phyloP scores from a whole-genome alignment of 2,888 invertebrate genomes.

The Tineola bisselliella region DNA sequence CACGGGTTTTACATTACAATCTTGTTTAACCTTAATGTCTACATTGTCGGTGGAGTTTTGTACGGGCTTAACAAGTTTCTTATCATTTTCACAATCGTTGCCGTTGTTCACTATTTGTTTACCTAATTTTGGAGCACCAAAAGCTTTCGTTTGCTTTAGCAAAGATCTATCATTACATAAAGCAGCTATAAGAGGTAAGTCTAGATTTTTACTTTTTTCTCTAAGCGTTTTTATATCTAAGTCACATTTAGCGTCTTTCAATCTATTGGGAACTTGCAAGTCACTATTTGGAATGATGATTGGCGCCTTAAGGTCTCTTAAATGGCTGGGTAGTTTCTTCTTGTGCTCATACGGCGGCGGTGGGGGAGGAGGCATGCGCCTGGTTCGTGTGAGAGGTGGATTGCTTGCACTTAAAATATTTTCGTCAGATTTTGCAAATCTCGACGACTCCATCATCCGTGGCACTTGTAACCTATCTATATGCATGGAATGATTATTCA shows the following conservation, averaged over 20 bases:
- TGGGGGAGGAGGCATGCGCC: conserved; percentile 61
- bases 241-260: conserved; percentile 57
- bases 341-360: conserved; percentile 64
- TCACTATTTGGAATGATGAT: conserved; percentile 23
- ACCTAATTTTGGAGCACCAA: conserved; percentile 76
- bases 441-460: conserved; percentile 55
- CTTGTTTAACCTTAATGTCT: conserved; percentile 55
- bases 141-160: conserved; percentile 88
- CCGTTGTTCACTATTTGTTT: conserved; percentile 20
- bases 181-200: conserved; percentile 91
- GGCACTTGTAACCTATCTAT: conserved; percentile 75
- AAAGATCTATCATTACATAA: conserved; percentile 92
- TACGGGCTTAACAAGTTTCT: conserved; percentile 38
- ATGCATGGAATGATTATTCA: conserved; percentile 71
- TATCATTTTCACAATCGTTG: conserved; percentile 57
- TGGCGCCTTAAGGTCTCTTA: conserved; percentile 34
- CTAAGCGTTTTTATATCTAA: conserved; percentile 84
- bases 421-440: conserved; percentile 82
- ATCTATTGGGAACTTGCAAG: conserved; percentile 37
- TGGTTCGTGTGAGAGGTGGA: conserved; percentile 57
- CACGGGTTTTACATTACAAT: conserved; percentile 71
- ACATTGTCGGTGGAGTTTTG: conserved; percentile 54
- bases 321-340: conserved; percentile 66
- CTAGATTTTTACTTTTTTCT: conserved; percentile 89
- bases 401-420: conserved; percentile 76